Evolutionary conservation across 37 sponge, comb jelly and placozoan species (phyloP).

Genomic region (Bolinopsis microptera): DNA sequence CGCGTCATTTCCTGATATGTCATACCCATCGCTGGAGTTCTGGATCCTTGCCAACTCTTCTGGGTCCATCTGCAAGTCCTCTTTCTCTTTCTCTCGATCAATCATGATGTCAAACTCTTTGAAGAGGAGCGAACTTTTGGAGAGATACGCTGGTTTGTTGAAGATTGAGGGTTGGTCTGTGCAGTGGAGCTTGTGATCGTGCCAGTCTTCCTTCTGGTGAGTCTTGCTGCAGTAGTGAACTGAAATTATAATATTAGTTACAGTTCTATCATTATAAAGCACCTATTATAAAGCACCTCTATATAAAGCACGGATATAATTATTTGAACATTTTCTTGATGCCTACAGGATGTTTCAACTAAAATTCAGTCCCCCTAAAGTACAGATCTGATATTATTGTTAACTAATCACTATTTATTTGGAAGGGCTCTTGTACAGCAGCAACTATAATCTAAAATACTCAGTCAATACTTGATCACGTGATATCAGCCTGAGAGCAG

Average conservation of each 20-base stretch:
- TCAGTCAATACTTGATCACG: too few species aligned
- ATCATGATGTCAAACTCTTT: constrained; percentile 50
- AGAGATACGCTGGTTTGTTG: background rate
- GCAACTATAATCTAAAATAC: too few species aligned
- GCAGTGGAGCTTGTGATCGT: constrained; percentile 12
- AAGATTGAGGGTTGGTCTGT: background rate
- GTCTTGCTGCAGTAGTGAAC: constrained; percentile 35
- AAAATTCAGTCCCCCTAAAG: too few species aligned
- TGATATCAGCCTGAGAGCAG: too few species aligned
- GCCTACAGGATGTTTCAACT: too few species aligned
- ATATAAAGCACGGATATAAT: too few species aligned
- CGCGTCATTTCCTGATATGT: constrained; percentile 1
- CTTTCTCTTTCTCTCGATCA: constrained; percentile 53
- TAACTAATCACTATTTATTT: too few species aligned
- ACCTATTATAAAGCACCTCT: too few species aligned
- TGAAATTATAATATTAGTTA: background rate
- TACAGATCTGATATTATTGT: too few species aligned
- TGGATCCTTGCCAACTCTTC: constrained; percentile 19
- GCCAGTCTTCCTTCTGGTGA: constrained; percentile 47
- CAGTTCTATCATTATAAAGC: too few species aligned
- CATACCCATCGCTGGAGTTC: background rate
- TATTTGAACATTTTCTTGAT: too few species aligned
- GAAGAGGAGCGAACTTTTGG: constrained; percentile 18
- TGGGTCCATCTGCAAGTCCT: background rate
- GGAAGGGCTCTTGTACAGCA: too few species aligned